Evolutionary conservation across 1,140 invertebrate genomes (phyloP).

Genomic region (Drosophila rhopaloa): DNA sequence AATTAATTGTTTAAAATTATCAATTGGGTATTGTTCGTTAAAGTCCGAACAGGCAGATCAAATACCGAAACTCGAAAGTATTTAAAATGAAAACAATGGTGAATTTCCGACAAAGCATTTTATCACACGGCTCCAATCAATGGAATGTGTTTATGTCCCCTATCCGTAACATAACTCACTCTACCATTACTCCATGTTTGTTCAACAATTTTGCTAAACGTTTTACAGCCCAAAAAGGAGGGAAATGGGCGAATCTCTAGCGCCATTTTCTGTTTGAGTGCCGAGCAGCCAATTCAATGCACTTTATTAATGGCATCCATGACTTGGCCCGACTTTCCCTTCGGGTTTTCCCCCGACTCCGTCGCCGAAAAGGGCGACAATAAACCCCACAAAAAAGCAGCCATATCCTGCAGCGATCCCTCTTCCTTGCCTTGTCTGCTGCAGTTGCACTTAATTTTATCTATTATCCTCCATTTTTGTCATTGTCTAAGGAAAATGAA

Average conservation of each 20-base stretch:
- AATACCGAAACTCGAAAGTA: constrained; percentile 9
- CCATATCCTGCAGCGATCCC: constrained; percentile 13
- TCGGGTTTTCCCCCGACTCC: background rate
- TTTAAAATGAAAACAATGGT: constrained; percentile 16
- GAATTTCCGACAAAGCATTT: constrained; percentile 7
- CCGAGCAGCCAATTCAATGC: constrained; percentile 63
- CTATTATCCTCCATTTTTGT: constrained; percentile 76
- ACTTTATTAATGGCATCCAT: constrained; percentile 77
- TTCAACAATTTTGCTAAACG: constrained; percentile 48
- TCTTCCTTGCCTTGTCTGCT: constrained; percentile 56
- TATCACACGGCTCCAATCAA: background rate
- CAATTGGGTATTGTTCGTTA: background rate
- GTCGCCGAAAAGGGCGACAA: constrained; percentile 21
- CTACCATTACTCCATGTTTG: constrained; percentile 34
- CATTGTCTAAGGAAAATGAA: constrained; percentile 81
- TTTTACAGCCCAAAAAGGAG: constrained; percentile 26
- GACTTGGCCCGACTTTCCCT: constrained; percentile 23
- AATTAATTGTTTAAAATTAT: too few relatives aligned
- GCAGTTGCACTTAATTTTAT: constrained; percentile 82
- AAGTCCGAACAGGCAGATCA: too few relatives aligned
- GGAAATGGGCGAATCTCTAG: background rate
- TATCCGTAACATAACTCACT: constrained; percentile 16
- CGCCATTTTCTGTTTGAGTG: constrained; percentile 26
- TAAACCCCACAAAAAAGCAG: constrained; percentile 16
- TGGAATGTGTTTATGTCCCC: constrained; percentile 10